Evolutionary conservation across 2,113 vertebrate genomes (phyloP).

Genomic region (Ochotona princeps): DNA sequence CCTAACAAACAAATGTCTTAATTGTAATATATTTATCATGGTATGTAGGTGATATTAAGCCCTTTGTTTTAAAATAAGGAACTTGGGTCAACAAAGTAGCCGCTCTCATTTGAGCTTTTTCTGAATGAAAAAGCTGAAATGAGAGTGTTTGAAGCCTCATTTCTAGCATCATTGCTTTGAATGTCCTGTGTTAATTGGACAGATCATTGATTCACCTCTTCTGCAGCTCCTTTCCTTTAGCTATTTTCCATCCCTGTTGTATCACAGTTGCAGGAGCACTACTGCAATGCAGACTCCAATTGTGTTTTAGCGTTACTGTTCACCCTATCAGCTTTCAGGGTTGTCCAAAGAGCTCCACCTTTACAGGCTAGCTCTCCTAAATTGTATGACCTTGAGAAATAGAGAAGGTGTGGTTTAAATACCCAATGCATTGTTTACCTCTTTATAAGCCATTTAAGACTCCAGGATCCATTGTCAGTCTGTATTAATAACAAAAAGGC

Average conservation of each 20-base stretch:
- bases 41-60: slow-evolving; percentile 34
- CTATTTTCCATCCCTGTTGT: slow-evolving; percentile 13
- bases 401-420: background rate
- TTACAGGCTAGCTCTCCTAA: background rate
- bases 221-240: slow-evolving; percentile 7
- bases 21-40: slow-evolving; percentile 27
- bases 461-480: background rate
- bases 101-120: slow-evolving; percentile 35
- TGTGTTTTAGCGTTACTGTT: slow-evolving; percentile 4
- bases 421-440: background rate
- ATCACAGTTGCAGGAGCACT: background rate
- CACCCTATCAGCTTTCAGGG: slow-evolving; percentile 49
- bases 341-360: slow-evolving; percentile 9
- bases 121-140: slow-evolving; percentile 54
- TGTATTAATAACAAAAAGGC: slow-evolving; percentile 52
- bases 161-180: slow-evolving; percentile 61
- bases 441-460: background rate
- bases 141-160: slow-evolving; percentile 58
- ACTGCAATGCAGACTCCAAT: background rate
- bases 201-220: slow-evolving; percentile 3
- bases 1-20: slow-evolving; percentile 49
- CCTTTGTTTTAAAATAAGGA: slow-evolving; percentile 46
- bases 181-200: slow-evolving; percentile 55
- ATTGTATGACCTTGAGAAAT: slow-evolving; percentile 7
- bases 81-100: slow-evolving; percentile 49